Evolutionary conservation across 2,113 vertebrate genomes (phyloP).

Genomic region (Puma concolor): DNA sequence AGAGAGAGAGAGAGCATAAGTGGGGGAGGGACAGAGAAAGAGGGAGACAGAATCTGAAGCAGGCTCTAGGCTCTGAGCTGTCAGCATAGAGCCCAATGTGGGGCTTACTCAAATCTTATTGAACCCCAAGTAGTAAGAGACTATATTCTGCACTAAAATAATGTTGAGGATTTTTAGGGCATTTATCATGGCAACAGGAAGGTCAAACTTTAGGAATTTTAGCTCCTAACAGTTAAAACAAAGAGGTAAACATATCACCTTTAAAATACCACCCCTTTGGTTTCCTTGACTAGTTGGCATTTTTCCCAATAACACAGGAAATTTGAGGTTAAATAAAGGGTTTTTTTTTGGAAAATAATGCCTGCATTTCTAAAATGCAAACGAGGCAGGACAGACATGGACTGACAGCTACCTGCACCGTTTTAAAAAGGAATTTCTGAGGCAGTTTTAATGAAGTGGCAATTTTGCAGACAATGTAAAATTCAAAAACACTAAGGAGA

Average conservation of each 20-base stretch:
- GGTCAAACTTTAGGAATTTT: not conserved
- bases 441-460: not conserved
- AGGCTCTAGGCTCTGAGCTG: no score
- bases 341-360: not conserved
- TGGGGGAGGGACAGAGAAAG: no score
- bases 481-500: constrained; percentile 58
- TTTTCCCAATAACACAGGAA: not conserved
- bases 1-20: no score
- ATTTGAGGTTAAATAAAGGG: not conserved
- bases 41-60: no score
- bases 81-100: no score
- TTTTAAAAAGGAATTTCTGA: constrained; percentile 6
- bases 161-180: not conserved
- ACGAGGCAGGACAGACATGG: fast-evolving
- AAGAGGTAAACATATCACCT: not conserved
- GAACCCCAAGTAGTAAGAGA: not conserved
- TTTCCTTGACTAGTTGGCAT: not conserved
- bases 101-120: not conserved
- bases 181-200: not conserved
- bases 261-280: not conserved
- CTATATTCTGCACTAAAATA: not conserved
- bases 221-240: not conserved
- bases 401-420: constrained; percentile 9
- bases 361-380: not conserved
- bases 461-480: constrained; percentile 65